phyloP scores from a whole-genome alignment of 2,888 invertebrate species.

The Dynastes maya region DNA sequence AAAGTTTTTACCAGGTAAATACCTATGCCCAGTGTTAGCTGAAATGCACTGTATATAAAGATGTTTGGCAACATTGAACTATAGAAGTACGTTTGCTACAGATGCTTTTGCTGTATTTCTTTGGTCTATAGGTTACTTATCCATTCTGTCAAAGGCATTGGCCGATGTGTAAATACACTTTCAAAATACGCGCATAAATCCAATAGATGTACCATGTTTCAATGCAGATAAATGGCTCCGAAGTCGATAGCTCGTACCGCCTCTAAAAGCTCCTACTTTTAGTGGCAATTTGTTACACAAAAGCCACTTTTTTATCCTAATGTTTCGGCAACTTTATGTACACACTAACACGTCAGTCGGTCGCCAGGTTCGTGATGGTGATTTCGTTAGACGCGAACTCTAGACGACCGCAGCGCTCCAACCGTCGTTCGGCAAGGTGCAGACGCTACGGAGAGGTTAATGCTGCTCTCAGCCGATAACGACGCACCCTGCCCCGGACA shows the following conservation, averaged over 20 bases:
- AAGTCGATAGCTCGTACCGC: slow-evolving; percentile 19
- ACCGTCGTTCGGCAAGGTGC: slow-evolving; percentile 25
- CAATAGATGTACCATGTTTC: no score
- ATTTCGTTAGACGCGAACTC: slow-evolving; percentile 27
- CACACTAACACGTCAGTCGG: slow-evolving; percentile 31
- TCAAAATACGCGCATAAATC: no score
- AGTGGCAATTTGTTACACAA: slow-evolving; percentile 46
- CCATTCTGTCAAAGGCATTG: neutral
- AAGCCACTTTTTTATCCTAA: slow-evolving; percentile 44
- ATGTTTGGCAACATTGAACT: no score
- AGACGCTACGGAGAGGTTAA: slow-evolving; percentile 55
- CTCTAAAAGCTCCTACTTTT: slow-evolving; percentile 47
- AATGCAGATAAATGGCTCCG: neutral
- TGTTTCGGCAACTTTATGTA: slow-evolving; percentile 43
- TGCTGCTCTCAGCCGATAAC: slow-evolving; percentile 63
- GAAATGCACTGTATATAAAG: no score
- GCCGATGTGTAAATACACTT: neutral
- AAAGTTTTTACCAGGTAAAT: no score
- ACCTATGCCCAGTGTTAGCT: no score
- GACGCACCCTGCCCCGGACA: slow-evolving; percentile 62
- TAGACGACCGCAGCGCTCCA: neutral
- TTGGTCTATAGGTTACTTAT: neutral
- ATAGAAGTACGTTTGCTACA: no score
- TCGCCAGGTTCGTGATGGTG: slow-evolving; percentile 25
- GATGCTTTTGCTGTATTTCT: no score